These are phyloP conservation scores for Channa maculata DNA, from an alignment of 2,113 vertebrate genomes.

Conservation along the genomic window DNA sequence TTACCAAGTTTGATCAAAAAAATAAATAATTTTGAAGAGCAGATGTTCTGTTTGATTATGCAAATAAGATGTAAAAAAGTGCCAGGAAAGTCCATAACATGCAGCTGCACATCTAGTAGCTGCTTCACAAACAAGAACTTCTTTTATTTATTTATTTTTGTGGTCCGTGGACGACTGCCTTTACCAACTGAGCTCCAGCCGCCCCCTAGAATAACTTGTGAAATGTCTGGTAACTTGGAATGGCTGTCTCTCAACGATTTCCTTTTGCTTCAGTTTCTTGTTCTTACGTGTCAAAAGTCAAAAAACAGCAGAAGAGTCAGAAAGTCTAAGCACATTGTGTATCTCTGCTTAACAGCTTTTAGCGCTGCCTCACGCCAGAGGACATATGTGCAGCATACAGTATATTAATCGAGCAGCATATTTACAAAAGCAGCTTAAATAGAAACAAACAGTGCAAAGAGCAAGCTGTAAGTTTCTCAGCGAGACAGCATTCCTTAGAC, in stretches of 20 bases:
- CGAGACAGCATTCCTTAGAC: slow-evolving; percentile 65
- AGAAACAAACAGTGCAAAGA: slow-evolving; percentile 33
- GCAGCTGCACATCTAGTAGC: not conserved
- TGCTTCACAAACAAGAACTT: slow-evolving; percentile 12
- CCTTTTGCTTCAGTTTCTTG: slow-evolving; percentile 2
- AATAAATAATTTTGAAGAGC: not conserved
- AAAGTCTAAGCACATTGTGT: slow-evolving; percentile 4
- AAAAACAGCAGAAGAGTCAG: not conserved
- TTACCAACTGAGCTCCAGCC: not conserved
- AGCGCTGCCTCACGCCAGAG: slow-evolving; percentile 11
- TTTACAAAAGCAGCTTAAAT: slow-evolving; percentile 4
- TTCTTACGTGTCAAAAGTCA: slow-evolving; percentile 34
- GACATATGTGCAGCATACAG: not conserved
- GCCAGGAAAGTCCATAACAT: slow-evolving; percentile 1
- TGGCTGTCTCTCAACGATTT: slow-evolving; percentile 10
- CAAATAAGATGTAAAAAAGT: slow-evolving; percentile 15
- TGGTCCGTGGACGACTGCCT: not conserved
- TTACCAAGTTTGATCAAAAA: not conserved
- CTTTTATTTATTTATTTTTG: too few species aligned
- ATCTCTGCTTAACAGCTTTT: slow-evolving; percentile 29
- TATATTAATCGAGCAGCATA: too few species aligned
- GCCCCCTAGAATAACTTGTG: slow-evolving; percentile 16
- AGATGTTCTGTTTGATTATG: slow-evolving; percentile 12
- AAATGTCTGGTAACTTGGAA: slow-evolving; percentile 17
- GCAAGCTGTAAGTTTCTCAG: slow-evolving; percentile 36